A percentile compares a stretch with the other conserved stretches of the same genome.
phyloP scores from a whole-genome alignment of 2,888 invertebrate genomes.

The Dioctria linearis region DNA sequence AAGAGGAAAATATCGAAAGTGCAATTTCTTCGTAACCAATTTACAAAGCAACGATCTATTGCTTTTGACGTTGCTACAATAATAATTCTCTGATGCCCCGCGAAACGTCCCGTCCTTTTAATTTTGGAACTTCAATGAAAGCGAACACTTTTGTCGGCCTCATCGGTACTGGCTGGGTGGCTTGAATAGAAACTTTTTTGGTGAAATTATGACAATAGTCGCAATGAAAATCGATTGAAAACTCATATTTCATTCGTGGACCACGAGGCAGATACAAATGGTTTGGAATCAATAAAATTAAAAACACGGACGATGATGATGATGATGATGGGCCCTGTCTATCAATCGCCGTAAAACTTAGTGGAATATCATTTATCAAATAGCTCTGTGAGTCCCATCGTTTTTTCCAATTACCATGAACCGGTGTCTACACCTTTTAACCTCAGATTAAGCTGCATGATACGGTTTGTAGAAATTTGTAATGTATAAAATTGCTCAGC shows the following conservation, averaged over 20 bases:
- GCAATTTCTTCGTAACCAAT: slow-evolving; percentile 44
- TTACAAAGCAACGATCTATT: slow-evolving; percentile 21
- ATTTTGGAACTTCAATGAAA: slow-evolving; percentile 30
- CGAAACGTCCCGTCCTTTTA: slow-evolving; percentile 3
- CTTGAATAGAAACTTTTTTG: slow-evolving; percentile 42
- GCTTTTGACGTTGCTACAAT: slow-evolving; percentile 17
- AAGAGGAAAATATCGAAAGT: slow-evolving; percentile 7
- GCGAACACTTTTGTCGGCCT: neutral
- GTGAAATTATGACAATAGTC: slow-evolving; percentile 50
- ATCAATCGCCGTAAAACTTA: slow-evolving; percentile 9
- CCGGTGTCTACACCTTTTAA: slow-evolving; percentile 29
- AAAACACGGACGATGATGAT: neutral
- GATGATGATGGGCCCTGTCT: slow-evolving; percentile 30
- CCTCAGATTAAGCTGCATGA: slow-evolving; percentile 10
- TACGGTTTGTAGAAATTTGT: neutral
- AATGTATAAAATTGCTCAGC: neutral
- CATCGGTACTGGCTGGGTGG: neutral
- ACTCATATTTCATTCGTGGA: slow-evolving; percentile 50
- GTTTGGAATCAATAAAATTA: slow-evolving; percentile 11
- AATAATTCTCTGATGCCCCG: neutral
- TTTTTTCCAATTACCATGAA: slow-evolving; percentile 31
- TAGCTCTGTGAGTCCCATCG: slow-evolving; percentile 4
- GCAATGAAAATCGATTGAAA: slow-evolving; percentile 52
- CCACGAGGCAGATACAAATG: slow-evolving; percentile 52
- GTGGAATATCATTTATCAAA: slow-evolving; percentile 16